Evolutionary conservation across 2,113 vertebrate species (phyloP).

Genomic region (Axis porcinus): DNA sequence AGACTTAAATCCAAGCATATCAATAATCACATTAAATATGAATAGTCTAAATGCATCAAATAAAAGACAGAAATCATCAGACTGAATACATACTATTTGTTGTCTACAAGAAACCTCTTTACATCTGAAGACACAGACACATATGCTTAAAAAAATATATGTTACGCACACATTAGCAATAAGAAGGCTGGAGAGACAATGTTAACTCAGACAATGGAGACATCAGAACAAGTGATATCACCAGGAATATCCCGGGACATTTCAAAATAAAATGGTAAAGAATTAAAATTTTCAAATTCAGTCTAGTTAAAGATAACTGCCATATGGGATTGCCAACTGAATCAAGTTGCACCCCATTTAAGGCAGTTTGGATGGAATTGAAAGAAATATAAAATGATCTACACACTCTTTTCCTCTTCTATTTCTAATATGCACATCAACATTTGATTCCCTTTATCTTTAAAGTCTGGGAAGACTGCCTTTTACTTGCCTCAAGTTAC

Average conservation of each 20-base stretch:
- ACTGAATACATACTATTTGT: neutral
- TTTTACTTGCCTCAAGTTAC: neutral
- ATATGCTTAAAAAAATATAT: neutral
- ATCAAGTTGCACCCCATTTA: neutral
- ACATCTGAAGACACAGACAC: neutral
- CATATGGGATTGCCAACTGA: neutral
- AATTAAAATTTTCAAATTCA: neutral
- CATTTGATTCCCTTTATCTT: neutral
- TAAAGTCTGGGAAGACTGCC: neutral
- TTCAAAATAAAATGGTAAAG: neutral
- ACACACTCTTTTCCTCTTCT: neutral
- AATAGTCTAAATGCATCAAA: neutral
- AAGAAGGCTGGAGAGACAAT: neutral
- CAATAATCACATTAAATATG: constrained; percentile 11
- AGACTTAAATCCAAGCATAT: neutral
- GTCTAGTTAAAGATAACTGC: neutral
- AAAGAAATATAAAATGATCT: neutral
- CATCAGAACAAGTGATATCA: neutral
- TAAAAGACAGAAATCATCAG: neutral
- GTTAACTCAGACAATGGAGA: neutral
- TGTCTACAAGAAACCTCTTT: neutral
- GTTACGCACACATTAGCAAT: neutral
- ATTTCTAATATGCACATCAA: neutral
- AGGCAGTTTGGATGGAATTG: neutral
- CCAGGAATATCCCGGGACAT: neutral